Evolutionary conservation across 2,797 vertebrate species (phyloP).

Genomic region (Enteromius radiatus): DNA sequence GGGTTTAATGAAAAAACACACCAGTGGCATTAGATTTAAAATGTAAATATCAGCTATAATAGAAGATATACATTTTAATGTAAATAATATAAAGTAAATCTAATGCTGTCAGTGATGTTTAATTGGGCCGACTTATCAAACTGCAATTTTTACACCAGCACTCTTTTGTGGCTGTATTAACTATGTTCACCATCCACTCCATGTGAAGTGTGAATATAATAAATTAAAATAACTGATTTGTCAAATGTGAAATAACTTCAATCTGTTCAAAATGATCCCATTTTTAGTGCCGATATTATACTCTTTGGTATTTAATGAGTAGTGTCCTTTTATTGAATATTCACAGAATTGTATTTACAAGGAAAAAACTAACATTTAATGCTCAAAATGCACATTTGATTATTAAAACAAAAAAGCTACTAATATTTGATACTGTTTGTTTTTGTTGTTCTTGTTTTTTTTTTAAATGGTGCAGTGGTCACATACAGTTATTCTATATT

Average conservation of each 20-base stretch:
- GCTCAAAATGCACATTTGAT: background rate
- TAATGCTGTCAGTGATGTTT: background rate
- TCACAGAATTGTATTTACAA: background rate
- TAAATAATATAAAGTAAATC: background rate
- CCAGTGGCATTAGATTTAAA: background rate
- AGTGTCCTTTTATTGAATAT: background rate
- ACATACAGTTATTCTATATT: background rate
- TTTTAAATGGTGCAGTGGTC: background rate
- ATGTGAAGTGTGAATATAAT: background rate
- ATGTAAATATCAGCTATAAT: background rate
- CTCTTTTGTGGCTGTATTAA: background rate
- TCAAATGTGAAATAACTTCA: background rate
- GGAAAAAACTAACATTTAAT: background rate
- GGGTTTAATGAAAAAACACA: background rate
- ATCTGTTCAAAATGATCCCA: background rate
- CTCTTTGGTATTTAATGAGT: background rate
- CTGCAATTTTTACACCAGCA: background rate
- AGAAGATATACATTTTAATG: background rate
- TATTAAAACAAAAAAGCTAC: background rate
- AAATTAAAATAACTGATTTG: background rate
- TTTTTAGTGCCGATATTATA: background rate
- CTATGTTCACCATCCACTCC: background rate
- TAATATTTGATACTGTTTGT: background rate
- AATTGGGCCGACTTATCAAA: background rate
- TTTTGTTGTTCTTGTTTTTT: background rate